A percentile compares a stretch with the other conserved stretches of the same genome.
These are phyloP conservation scores for Venusia cambrica DNA, from an alignment of 2,888 invertebrate species.

Conservation along the genomic window DNA sequence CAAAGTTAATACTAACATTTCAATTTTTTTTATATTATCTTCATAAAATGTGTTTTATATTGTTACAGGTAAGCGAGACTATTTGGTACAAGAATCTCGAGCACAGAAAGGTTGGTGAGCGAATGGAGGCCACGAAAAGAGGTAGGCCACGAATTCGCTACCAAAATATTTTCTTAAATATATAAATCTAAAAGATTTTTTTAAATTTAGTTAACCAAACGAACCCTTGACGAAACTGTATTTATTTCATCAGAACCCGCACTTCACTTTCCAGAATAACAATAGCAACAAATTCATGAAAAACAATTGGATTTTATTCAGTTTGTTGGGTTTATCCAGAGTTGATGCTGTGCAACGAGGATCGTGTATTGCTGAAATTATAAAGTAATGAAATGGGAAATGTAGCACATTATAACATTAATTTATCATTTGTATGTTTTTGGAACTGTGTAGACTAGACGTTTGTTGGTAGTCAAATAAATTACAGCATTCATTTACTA, in stretches of 20 bases:
- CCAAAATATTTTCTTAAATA: conserved; percentile 6
- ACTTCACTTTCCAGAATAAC: conserved; percentile 10
- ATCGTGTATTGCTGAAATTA: conserved; percentile 3
- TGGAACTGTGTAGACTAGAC: too few relatives aligned
- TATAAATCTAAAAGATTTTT: too few relatives aligned
- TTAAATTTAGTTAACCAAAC: conserved; percentile 5
- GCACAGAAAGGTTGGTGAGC: neutral
- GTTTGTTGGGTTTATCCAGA: conserved; percentile 8
- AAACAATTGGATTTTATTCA: conserved; percentile 18
- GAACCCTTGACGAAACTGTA: conserved; percentile 15
- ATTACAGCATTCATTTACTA: too few relatives aligned
- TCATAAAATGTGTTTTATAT: neutral
- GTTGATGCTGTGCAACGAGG: conserved; percentile 5
- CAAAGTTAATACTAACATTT: too few relatives aligned
- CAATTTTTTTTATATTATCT: too few relatives aligned
- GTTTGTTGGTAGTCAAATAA: too few relatives aligned
- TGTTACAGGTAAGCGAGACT: conserved; percentile 6
- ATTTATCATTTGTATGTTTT: too few relatives aligned
- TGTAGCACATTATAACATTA: too few relatives aligned
- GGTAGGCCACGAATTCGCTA: too few relatives aligned
- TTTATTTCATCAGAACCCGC: conserved; percentile 14
- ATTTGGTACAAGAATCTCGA: neutral
- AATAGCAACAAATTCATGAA: conserved; percentile 18
- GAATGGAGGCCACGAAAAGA: too few relatives aligned
- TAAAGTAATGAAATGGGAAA: too few relatives aligned